Evolutionary conservation across 2,888 invertebrate species (phyloP), one percentile per base, ranked within the genome.

Genomic region (Sussaba pulchella): DNA sequence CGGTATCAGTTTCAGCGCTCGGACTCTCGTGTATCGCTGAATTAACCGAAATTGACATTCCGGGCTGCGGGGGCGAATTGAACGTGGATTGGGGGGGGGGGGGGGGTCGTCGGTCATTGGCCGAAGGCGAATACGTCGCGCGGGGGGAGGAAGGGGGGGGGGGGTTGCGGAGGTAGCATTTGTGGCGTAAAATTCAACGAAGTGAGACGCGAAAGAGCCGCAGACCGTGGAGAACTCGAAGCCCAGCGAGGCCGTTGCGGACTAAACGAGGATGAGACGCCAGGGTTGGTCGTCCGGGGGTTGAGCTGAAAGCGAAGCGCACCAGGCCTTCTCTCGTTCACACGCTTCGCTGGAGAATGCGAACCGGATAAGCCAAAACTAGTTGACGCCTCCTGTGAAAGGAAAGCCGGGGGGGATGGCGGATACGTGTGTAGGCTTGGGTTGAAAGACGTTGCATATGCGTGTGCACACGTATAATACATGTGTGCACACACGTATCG

Each of bases 331-430:
- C 52, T 41, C 67, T 69, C 41, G 50, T 14, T n/a, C 21, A 19
- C 31, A 43, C 50, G n/a, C 43, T 17, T 61, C 5, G 59, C 63
- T 57, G 26, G n/a, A 39, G 67, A 54, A 41, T 21, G 52, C 67
- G 54, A 69, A 54, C 52, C 19, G 63, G 69, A 50, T 43, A 69
- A 63, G 64, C 72, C 75, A 64, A 72, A 71, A 75, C 67, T 67
- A 76, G 64, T 82, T 70, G 80, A 82, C 70, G 70, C 80, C 64
- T 64, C 64, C 79, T 43, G 72, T 82, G 82, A 79, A 79, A 82
- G 63, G 41, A 64, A 69, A 80, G 73, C 76, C 75, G 39, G 31
- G 17, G 50, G 9, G 8, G n/a, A n/a, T 36, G 57, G 9, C 9
- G 31, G 14, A 57, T 31, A 9, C 8, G 31, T 54, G 26, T 36